A percentile compares a stretch with the other conserved stretches of the same genome.
Conservation (phyloP, 2,797 vertebrate genomes). For the Cyclopterus lumpus region DNA sequence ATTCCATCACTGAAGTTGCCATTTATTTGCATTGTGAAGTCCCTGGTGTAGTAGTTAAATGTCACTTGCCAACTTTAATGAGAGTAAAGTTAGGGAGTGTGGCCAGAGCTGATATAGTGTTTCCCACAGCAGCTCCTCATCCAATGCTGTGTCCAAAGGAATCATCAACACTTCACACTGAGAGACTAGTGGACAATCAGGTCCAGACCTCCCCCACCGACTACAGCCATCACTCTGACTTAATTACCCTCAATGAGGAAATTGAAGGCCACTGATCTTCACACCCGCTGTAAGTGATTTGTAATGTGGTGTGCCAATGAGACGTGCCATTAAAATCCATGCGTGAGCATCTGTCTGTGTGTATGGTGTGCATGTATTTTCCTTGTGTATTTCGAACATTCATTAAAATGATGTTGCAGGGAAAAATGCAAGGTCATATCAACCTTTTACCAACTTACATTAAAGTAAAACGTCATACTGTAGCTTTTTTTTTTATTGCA, state of each 20-base stretch:
- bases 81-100: constrained; percentile 75
- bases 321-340: constrained; percentile 29
- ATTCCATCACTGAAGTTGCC: constrained; percentile 76
- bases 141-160: constrained; percentile 59
- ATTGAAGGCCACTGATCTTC: constrained; percentile 38
- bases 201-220: constrained; percentile 37
- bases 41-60: constrained; percentile 79
- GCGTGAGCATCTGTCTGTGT: neutral
- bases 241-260: constrained; percentile 59
- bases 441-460: constrained; percentile 11
- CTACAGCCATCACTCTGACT: constrained; percentile 22
- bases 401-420: constrained; percentile 16
- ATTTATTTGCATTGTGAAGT: constrained; percentile 82
- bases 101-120: constrained; percentile 72
- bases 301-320: constrained; percentile 28
- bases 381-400: neutral
- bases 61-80: constrained; percentile 82
- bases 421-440: constrained; percentile 1
- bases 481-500: neutral
- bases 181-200: constrained; percentile 51
- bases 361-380: neutral
- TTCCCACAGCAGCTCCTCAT: constrained; percentile 64
- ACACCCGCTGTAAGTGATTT: constrained; percentile 31
- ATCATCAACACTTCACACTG: constrained; percentile 62
- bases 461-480: neutral